These are phyloP conservation scores for Tortrix viridana DNA, from an alignment of 2,888 invertebrate genomes.

Conservation along the genomic window DNA sequence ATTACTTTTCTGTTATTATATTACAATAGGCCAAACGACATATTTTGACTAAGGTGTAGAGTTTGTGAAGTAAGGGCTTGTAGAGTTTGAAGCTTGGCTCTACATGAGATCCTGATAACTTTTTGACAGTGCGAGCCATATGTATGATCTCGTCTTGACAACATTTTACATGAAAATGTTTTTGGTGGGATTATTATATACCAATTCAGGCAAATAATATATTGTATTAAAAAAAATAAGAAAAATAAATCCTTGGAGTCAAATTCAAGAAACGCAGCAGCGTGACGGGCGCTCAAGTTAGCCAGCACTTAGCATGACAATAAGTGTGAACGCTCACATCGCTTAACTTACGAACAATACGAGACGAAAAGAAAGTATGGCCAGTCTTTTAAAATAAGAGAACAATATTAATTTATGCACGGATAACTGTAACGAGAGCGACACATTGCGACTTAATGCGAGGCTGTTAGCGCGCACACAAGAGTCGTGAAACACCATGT, in stretches of 20 bases:
- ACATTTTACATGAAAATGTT: too few relatives aligned
- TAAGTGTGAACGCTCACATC: conserved; percentile 34
- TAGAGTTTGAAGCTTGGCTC: too few relatives aligned
- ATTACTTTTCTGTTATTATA: too few relatives aligned
- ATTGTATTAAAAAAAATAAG: neutral
- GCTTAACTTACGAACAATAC: conserved; percentile 31
- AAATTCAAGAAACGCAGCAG: conserved; percentile 20
- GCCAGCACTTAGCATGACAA: conserved; percentile 43
- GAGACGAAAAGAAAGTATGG: conserved; percentile 53
- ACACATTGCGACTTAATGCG: conserved; percentile 35
- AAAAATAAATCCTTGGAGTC: conserved; percentile 1
- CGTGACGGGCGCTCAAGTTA: conserved; percentile 29
- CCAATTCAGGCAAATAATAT: too few relatives aligned
- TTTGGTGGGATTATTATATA: too few relatives aligned
- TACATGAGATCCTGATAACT: too few relatives aligned
- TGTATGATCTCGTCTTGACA: too few relatives aligned
- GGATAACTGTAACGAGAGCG: conserved; percentile 43
- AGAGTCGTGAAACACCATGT: conserved; percentile 31
- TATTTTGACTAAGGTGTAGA: too few relatives aligned
- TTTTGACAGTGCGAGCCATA: too few relatives aligned
- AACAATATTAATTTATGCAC: conserved; percentile 46
- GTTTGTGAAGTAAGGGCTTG: neutral
- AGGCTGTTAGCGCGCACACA: conserved; percentile 29
- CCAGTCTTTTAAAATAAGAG: conserved; percentile 41
- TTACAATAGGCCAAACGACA: too few relatives aligned